Base-by-base conservation (phyloP, 2,888 invertebrate genomes). In the Tachina lurida region DNA sequence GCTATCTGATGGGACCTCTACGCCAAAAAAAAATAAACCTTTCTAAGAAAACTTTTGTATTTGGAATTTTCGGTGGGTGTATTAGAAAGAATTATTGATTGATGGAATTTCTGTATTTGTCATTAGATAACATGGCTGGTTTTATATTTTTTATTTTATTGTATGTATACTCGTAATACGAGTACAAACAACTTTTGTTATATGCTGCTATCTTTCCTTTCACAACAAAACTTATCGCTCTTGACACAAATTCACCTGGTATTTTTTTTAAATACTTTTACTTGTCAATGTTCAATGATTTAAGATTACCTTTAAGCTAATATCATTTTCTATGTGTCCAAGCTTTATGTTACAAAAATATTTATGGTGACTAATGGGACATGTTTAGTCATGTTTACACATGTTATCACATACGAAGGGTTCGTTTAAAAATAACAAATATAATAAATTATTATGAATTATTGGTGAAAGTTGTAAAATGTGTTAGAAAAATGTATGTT, bases 1-100 rank as follows among this genome's bases (percentile, higher is more conserved):
- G 84, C 68, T 81, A 76, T 77, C 67, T 74, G 60, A 81, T 74
- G n/a, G 41, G 15, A 47, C 43, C 12, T 71, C 22, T 8, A 41
- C 68, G 10, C 12, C 7, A 52, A 56, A 17, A 49, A 63, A 4
- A 31, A 65, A 17, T 22, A 47, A 13, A 60, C 12, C 9, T 19
- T 45, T 39, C 60, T 52, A 15, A 10, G 10, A 17, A 63, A 22
- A 45, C 43, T 58, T 15, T 10, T 47, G 3, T 15, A 10, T 47
- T 70, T 13, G 54, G 45, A n/a, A 49, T 63, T 52, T 13, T 41
- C 15, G 19, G 73, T 79, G 54, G 78, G 73, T 77, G 71, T 60
- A 58, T 70, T 49, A 45, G 12, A 39, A 52, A 12, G 17, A 68
- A 10, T 3, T 75, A 75, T 79, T 84, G 75, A 84, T 80, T 75